phyloP scores from a whole-genome alignment of 2,888 invertebrate genomes.

The Polymixis flavicincta region DNA sequence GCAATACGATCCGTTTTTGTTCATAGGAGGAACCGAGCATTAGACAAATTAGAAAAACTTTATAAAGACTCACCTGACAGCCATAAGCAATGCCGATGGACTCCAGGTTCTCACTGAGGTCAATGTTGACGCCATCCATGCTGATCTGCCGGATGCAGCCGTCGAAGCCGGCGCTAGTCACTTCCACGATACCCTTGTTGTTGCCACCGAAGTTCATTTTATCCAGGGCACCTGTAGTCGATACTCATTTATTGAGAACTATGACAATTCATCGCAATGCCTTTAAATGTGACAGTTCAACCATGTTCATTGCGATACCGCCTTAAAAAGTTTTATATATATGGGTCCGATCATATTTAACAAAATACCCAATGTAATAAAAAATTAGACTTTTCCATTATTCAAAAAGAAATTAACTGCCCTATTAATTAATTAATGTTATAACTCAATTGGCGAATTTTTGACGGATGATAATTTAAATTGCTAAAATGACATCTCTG shows the following conservation, averaged over 20 bases:
- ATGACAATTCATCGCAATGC: background rate
- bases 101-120: conserved; percentile 94
- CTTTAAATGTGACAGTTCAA: background rate
- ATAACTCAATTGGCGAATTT: too few relatives aligned
- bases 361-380: too few relatives aligned
- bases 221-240: conserved; percentile 89
- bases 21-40: too few relatives aligned
- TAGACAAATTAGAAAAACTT: background rate
- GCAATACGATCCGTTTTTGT: too few relatives aligned
- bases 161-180: conserved; percentile 95
- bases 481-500: too few relatives aligned
- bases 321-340: too few relatives aligned
- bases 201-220: conserved; percentile 97
- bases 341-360: too few relatives aligned
- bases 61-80: conserved; percentile 91
- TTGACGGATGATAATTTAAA: too few relatives aligned
- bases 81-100: conserved; percentile 96
- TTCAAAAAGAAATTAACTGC: too few relatives aligned
- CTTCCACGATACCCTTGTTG: conserved; percentile 92
- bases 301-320: background rate
- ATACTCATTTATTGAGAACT: background rate
- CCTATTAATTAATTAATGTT: too few relatives aligned
- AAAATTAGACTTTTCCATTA: too few relatives aligned
- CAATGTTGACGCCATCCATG: conserved; percentile 94
- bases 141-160: conserved; percentile 97